Evolutionary conservation across 2,888 invertebrate genomes (phyloP).

Genomic region (Galeruca laticollis): DNA sequence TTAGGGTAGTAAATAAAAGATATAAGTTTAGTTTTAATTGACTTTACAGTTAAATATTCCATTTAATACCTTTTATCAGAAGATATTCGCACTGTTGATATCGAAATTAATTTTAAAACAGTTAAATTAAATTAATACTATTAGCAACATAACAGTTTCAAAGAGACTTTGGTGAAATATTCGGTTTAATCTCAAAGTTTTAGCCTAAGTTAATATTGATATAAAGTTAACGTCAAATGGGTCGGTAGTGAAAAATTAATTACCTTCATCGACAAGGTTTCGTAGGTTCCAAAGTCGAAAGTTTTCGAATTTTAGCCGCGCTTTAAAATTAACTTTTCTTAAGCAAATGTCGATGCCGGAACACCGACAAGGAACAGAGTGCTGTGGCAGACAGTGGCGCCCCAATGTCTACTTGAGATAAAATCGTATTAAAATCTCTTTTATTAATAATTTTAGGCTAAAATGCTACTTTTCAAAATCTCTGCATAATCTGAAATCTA

Average conservation of each 20-base stretch:
- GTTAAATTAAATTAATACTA: background rate
- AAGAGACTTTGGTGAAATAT: background rate
- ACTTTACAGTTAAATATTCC: background rate
- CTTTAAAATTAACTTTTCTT: constrained; percentile 45
- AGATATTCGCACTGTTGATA: background rate
- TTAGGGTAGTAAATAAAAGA: too few relatives aligned
- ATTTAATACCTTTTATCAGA: background rate
- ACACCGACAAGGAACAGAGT: background rate
- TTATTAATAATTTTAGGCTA: too few relatives aligned
- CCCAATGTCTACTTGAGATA: background rate
- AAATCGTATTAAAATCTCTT: too few relatives aligned
- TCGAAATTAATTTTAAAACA: background rate
- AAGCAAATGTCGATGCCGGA: constrained; percentile 41
- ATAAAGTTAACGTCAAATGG: constrained; percentile 13
- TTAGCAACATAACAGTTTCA: background rate
- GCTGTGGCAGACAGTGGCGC: background rate
- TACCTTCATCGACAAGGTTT: constrained; percentile 16
- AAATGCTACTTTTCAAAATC: too few relatives aligned
- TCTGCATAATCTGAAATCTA: too few relatives aligned
- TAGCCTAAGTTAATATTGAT: constrained; percentile 3
- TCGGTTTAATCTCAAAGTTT: constrained; percentile 2
- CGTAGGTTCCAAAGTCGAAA: constrained; percentile 35
- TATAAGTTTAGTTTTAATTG: too few relatives aligned
- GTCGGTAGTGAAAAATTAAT: constrained; percentile 17
- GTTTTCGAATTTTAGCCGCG: constrained; percentile 34